Evolutionary conservation across 1,140 invertebrate genomes (phyloP).

Genomic region (Drosophila suzukii): DNA sequence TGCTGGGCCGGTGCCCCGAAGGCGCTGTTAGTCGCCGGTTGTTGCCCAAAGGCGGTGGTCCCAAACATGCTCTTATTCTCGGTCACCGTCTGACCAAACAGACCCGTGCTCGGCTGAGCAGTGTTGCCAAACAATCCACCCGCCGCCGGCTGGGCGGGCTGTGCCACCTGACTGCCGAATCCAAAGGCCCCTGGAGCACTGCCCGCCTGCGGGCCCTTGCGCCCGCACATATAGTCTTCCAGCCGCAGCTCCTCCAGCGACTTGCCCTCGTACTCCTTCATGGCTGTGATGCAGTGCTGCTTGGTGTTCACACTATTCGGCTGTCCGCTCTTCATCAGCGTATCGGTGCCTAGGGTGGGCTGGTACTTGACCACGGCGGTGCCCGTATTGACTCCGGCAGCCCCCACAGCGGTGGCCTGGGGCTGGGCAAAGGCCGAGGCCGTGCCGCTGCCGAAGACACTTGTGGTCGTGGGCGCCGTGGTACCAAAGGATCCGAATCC

Average conservation of each 20-base stretch:
- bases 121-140: constrained; percentile 83
- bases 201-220: constrained; percentile 89
- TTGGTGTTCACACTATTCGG: constrained; percentile 94
- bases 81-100: constrained; percentile 84
- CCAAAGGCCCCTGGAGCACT: constrained; percentile 84
- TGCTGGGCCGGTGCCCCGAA: constrained; percentile 83
- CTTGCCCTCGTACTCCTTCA: constrained; percentile 99
- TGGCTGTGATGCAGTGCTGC: constrained; percentile 98
- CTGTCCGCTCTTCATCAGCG: constrained; percentile 94
- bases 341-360: constrained; percentile 94
- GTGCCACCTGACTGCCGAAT: constrained; percentile 84
- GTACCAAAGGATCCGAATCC: constrained; percentile 87
- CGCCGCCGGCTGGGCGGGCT: constrained; percentile 66
- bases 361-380: constrained; percentile 93
- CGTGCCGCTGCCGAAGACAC: constrained; percentile 87
- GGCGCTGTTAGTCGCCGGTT: constrained; percentile 66
- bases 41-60: constrained; percentile 82
- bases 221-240: constrained; percentile 96
- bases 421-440: constrained; percentile 77
- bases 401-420: constrained; percentile 68
- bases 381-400: constrained; percentile 86
- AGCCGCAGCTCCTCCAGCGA: constrained; percentile 96
- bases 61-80: constrained; percentile 79
- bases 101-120: constrained; percentile 66
- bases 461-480: constrained; percentile 85